Base-by-base conservation (phyloP, 2,113 vertebrate species). In the Epinephelus moara region DNA sequence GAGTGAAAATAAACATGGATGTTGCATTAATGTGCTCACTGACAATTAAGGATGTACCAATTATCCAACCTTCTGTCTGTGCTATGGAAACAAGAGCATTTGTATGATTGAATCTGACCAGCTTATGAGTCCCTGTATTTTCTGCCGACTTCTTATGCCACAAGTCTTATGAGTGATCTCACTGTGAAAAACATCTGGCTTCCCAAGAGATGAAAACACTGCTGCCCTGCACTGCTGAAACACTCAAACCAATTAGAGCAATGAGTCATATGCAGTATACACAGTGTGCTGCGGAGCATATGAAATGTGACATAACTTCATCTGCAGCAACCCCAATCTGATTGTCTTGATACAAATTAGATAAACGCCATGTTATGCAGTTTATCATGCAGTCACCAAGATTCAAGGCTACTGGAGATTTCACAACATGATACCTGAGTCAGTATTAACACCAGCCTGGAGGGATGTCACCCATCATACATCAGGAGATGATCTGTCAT, bases 241-340 rank as follows among this genome's bases (percentile, higher is more conserved):
- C 59, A 64, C 85, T 85, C 75, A 27, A 77, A 85, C 82, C 82
- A 85, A 84, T 89, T 87, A 83, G 37, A 81, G 82, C 55, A 42
- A 47, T 75, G 69, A 91, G 55, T 89, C 72, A 71, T 55, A 56
- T 55, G 42, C 69, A 72, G 70, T 18, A 6, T 4, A 60, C 77
- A 40, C 63, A 57, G 59, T 27, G 62, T 6, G 82, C 82, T 75
- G 73, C 85, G 3, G 74, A 80, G 73, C 57, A 18, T 78, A 40
- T 57, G 80, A 72, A 78, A 66, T 70, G 70, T 67, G 80, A 78
- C 81, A 70, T 70, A 60, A 78, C 67, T 83, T 80, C 72, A 75
- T 84, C 81, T 21, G 12, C 73, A 59, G 74, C 40, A 68, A 19
- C 71, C 23, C 30, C 82, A 62, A 85, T 84, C 80, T 64, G 63